Evolutionary conservation across 2,888 invertebrate species (phyloP).

Genomic region (Autographa gamma): DNA sequence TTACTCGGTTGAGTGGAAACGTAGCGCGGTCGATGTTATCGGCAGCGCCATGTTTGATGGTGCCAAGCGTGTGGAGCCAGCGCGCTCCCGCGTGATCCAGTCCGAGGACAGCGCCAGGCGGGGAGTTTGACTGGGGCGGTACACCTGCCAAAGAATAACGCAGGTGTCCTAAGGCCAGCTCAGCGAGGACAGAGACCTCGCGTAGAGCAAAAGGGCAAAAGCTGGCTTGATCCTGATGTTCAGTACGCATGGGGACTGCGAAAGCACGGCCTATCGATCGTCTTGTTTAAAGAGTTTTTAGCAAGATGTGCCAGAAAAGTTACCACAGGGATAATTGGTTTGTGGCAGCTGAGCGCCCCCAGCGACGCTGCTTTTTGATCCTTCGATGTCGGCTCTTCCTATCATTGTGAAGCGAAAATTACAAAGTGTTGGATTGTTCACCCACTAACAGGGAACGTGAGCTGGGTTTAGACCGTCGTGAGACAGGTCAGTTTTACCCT

Average conservation of each 20-base stretch:
- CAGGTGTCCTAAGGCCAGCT: slow-evolving; percentile 91
- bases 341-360: slow-evolving; percentile 90
- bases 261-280: slow-evolving; percentile 92
- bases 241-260: slow-evolving; percentile 90
- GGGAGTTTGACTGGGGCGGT: slow-evolving; percentile 91
- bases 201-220: slow-evolving; percentile 92
- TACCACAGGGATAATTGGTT: slow-evolving; percentile 92
- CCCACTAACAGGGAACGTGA: slow-evolving; percentile 91
- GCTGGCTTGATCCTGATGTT: slow-evolving; percentile 91
- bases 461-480: slow-evolving; percentile 91
- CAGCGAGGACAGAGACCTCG: slow-evolving; percentile 92
- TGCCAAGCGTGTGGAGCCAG: slow-evolving; percentile 87
- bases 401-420: slow-evolving; percentile 93
- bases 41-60: slow-evolving; percentile 66
- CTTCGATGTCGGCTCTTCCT: slow-evolving; percentile 93
- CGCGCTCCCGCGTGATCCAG: slow-evolving; percentile 89
- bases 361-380: slow-evolving; percentile 92
- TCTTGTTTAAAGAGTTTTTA: slow-evolving; percentile 88
- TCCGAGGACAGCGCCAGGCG: slow-evolving; percentile 90
- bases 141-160: slow-evolving; percentile 91
- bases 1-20: slow-evolving; percentile 57
- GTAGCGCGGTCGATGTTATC: slow-evolving; percentile 63
- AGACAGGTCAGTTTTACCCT: slow-evolving; percentile 90
- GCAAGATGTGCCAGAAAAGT: slow-evolving; percentile 92
- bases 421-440: slow-evolving; percentile 93